A percentile compares a stretch with the other conserved stretches of the same genome.
These are phyloP conservation scores for Melanogrammus aeglefinus DNA, from an alignment of 2,797 vertebrate genomes.

Conservation along the genomic window DNA sequence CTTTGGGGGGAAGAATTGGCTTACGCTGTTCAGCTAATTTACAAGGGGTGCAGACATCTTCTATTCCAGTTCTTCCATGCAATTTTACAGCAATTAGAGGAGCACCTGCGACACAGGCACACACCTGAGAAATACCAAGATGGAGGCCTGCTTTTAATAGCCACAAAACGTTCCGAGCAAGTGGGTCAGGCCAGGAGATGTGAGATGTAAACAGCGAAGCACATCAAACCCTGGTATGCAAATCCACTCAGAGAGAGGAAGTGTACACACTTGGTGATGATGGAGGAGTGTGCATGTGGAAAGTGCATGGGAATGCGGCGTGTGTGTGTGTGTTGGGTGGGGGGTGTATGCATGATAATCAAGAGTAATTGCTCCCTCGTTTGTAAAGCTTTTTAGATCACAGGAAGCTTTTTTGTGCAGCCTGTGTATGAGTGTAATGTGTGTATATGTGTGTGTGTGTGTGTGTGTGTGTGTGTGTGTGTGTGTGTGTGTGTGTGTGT, in stretches of 20 bases:
- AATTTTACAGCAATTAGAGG: slow-evolving; percentile 52
- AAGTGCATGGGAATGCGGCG: slow-evolving; percentile 12
- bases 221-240: slow-evolving; percentile 37
- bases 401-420: slow-evolving; percentile 23
- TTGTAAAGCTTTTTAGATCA: slow-evolving; percentile 56
- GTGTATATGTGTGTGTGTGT: background rate
- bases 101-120: slow-evolving; percentile 36
- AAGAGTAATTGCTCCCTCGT: slow-evolving; percentile 28
- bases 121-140: slow-evolving; percentile 19
- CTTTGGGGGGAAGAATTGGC: background rate
- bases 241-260: too few species aligned
- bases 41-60: background rate
- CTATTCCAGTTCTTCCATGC: background rate
- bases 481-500: background rate
- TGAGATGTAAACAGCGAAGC: slow-evolving; percentile 56
- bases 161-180: slow-evolving; percentile 59
- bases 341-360: slow-evolving; percentile 37
- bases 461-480: background rate
- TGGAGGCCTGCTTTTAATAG: slow-evolving; percentile 50
- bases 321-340: slow-evolving; percentile 13
- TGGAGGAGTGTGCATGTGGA: slow-evolving; percentile 17
- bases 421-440: slow-evolving; percentile 9
- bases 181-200: slow-evolving; percentile 57
- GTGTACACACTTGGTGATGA: too few species aligned
- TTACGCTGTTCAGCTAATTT: background rate